A percentile compares a stretch with the other conserved stretches of the same genome.
phyloP scores from a whole-genome alignment of 2,888 invertebrate genomes.

The Argynnis bischoffii region DNA sequence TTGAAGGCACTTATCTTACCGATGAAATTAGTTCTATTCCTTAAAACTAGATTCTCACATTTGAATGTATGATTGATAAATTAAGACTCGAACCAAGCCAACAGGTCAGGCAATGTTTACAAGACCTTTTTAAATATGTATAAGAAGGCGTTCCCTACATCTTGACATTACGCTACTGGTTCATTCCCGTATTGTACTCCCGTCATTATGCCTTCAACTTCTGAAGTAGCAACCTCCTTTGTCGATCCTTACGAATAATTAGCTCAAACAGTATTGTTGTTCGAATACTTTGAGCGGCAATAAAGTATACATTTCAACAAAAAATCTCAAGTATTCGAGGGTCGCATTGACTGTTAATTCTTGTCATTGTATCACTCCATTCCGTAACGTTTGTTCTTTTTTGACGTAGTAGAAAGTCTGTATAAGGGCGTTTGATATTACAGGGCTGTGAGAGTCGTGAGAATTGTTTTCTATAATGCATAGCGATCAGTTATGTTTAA shows the following conservation, averaged over 20 bases:
- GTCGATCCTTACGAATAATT: constrained; percentile 80
- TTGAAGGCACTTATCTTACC: constrained; percentile 16
- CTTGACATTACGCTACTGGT: constrained; percentile 64
- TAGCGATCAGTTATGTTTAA: not conserved
- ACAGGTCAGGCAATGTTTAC: constrained; percentile 36
- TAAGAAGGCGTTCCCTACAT: constrained; percentile 65
- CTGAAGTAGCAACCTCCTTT: constrained; percentile 71
- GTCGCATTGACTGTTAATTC: constrained; percentile 72
- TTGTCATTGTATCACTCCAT: constrained; percentile 68
- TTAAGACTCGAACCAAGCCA: constrained; percentile 24
- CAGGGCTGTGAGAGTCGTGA: constrained; percentile 71
- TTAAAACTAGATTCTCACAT: constrained; percentile 34
- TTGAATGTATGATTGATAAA: constrained; percentile 36
- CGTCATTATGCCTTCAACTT: constrained; percentile 65
- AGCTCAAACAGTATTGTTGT: constrained; percentile 64
- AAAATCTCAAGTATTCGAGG: constrained; percentile 67
- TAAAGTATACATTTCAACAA: constrained; percentile 79
- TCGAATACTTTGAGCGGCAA: constrained; percentile 56
- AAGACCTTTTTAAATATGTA: constrained; percentile 70
- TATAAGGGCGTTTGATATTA: constrained; percentile 51
- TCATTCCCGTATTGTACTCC: constrained; percentile 65
- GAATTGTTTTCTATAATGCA: constrained; percentile 49
- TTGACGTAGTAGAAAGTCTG: constrained; percentile 47
- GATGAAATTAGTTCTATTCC: constrained; percentile 24
- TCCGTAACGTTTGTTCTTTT: constrained; percentile 57